Evolutionary conservation across 2,888 invertebrate species (phyloP), one percentile per base, ranked within the genome.

Genomic region (Lithophane leautieri): DNA sequence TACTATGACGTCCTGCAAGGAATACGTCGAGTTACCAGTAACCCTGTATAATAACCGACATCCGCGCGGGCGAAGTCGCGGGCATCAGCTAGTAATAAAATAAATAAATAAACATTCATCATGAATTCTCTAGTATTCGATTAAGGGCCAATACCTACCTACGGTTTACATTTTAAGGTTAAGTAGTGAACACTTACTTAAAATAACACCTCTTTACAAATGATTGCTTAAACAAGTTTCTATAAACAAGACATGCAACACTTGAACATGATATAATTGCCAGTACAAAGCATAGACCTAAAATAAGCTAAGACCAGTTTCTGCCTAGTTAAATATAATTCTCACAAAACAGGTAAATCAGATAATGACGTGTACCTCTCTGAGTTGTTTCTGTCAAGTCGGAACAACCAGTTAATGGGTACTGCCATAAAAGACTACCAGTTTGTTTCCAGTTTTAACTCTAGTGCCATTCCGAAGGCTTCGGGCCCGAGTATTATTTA

Each of bases 271-370:
- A 70, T 80, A 65, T 69, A 72, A 79, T 74, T 76, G 75, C 74
- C 66, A 72, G 73, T 66, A 75, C 70, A 75, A 78, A 82, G 66
- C 74, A 68, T 73, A 60, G 61, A 75, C 62, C 72, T 78, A 72
- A 86, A 76, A 71, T 74, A 69, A 56, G 52, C 58, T 62, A 4
- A 2, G 61, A 70, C 76, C 69, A 70, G 82, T 78, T 79, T 65
- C 77, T 69, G 80, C 50, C 73, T 85, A 76, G 78, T 77, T 81
- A 73, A 76, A 82, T 76, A 68, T 85, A 79, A 79, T 75, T 84
- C 86, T 67, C 76, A 63, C 78, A 81, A 72, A 85, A 87, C 83
- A 75, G 73, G 82, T 82, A 80, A 79, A 82, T 75, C 77, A 76
- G 75, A 74, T 85, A 86, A 83, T 86, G 77, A 87, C 73, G 73